Base-by-base conservation (phyloP, 2,797 vertebrate species). In the Prunella strophiata region DNA sequence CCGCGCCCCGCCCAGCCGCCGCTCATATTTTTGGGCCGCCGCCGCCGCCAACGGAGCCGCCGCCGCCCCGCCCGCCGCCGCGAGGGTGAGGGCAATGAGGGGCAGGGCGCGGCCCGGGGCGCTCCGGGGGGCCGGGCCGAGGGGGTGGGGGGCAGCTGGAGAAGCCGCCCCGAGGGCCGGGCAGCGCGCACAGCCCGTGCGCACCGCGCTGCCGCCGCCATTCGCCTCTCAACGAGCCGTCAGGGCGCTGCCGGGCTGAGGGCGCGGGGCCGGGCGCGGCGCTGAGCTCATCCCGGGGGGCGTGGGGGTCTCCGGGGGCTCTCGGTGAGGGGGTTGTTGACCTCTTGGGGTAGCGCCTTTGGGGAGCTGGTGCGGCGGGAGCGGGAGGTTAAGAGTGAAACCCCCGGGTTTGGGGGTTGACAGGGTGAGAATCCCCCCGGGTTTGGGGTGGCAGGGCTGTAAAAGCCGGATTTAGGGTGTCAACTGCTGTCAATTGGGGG, bases 21-120 rank as follows among this genome's bases (percentile, higher is more conserved):
- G 91, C 91, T n/a, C 91, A 86, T 95, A 89, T 91, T 93, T 91
- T 85, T n/a, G n/a, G 85, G 80, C 88, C 71, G 94, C 77, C 58
- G 58, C 58, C 47, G 18, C 58, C 77, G 43, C 58, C 68, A 66
- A 73, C 72, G 90, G 90, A 91, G 85, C 34, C 62, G 52, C 67
- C 34, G 52, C 71, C 38, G 71, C n/a, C n/a, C n/a, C n/a, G n/a
- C n/a, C 72, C 16, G 84, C 73, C 73, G 83, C 82, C 51, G 87
- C 92, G 76, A 89, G 94, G 88, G 90, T 88, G 75, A 87, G 77
- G 54, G 65, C 43, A 38, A 7, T 12, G 25, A 50, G 54, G 52
- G 36, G 45, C 45, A n/a, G 58, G 40, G 12, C 14, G 50, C 23
- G 45, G 30, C 4, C 15, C 10, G 7, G 15, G 10, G 15, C 11